Evolutionary conservation across 1,140 invertebrate genomes (phyloP).

Genomic region (Copidosoma floridanum): DNA sequence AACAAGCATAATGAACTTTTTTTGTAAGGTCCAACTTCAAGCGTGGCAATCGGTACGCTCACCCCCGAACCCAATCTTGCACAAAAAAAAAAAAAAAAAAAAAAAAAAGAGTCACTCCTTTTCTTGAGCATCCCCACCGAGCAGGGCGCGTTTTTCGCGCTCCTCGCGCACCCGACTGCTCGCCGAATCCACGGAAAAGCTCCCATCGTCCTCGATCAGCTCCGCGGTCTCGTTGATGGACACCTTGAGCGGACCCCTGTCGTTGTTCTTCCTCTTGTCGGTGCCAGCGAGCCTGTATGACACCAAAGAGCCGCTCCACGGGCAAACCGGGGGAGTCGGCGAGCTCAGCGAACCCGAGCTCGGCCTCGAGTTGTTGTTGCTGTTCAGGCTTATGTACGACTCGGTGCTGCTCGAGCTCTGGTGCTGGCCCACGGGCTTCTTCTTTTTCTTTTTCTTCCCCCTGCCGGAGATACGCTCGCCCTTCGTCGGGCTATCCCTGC

Average conservation of each 20-base stretch:
- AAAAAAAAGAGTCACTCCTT: neutral
- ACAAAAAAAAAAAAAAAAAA: too few relatives aligned
- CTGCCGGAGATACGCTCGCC: slow-evolving; percentile 23
- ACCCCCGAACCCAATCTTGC: too few relatives aligned
- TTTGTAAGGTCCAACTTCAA: too few relatives aligned
- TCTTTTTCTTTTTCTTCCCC: slow-evolving; percentile 31
- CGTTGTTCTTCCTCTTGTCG: slow-evolving; percentile 47
- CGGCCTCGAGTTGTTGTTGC: slow-evolving; percentile 39
- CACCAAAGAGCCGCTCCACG: neutral
- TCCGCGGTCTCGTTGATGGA: slow-evolving; percentile 60
- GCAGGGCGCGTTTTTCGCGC: neutral
- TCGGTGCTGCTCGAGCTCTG: slow-evolving; percentile 39
- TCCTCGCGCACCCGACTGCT: neutral
- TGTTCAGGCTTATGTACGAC: slow-evolving; percentile 40
- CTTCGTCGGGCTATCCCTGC: slow-evolving; percentile 16
- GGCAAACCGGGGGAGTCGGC: slow-evolving; percentile 32
- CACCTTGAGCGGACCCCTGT: slow-evolving; percentile 48
- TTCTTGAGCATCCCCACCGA: neutral
- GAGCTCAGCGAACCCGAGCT: slow-evolving; percentile 47
- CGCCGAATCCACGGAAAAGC: neutral
- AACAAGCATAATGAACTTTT: too few relatives aligned
- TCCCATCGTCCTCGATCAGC: slow-evolving; percentile 44
- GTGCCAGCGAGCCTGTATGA: neutral
- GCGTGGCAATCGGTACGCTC: too few relatives aligned
- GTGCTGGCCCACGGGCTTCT: neutral